Conservation (phyloP, 1,140 invertebrate genomes). For the Drosophila nannoptera region DNA sequence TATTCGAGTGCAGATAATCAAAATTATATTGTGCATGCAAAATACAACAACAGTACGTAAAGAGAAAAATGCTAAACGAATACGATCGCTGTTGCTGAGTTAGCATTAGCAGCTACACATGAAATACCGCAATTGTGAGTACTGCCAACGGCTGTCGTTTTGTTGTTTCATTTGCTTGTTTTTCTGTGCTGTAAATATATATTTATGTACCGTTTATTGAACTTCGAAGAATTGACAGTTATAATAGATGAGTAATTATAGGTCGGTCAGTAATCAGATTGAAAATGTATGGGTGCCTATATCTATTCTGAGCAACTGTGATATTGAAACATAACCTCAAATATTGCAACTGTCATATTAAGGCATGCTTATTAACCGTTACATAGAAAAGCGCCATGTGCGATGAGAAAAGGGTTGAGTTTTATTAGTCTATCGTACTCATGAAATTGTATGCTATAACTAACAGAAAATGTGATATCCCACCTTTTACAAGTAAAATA, state of each 20-base stretch:
- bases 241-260: slow-evolving; percentile 31
- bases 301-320: slow-evolving; percentile 46
- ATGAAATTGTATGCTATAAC: slow-evolving; percentile 31
- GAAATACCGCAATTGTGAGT: slow-evolving; percentile 49
- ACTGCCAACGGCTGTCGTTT: slow-evolving; percentile 15
- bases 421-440: slow-evolving; percentile 2
- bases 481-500: slow-evolving; percentile 34
- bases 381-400: slow-evolving; percentile 37
- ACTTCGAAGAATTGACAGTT: slow-evolving; percentile 52
- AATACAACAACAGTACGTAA: slow-evolving; percentile 26
- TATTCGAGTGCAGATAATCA: slow-evolving; percentile 71
- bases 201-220: slow-evolving; percentile 59
- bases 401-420: background rate
- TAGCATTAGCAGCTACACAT: slow-evolving; percentile 45
- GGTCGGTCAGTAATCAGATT: slow-evolving; percentile 20
- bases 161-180: slow-evolving; percentile 14
- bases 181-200: slow-evolving; percentile 10
- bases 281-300: slow-evolving; percentile 12
- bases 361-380: slow-evolving; percentile 51
- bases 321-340: slow-evolving; percentile 61
- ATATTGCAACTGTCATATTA: slow-evolving; percentile 23
- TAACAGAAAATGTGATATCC: slow-evolving; percentile 48
- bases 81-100: slow-evolving; percentile 41
- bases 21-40: slow-evolving; percentile 69
- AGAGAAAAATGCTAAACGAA: slow-evolving; percentile 56